Conservation (phyloP, 2,113 vertebrate genomes). For the Embiotoca jacksoni region DNA sequence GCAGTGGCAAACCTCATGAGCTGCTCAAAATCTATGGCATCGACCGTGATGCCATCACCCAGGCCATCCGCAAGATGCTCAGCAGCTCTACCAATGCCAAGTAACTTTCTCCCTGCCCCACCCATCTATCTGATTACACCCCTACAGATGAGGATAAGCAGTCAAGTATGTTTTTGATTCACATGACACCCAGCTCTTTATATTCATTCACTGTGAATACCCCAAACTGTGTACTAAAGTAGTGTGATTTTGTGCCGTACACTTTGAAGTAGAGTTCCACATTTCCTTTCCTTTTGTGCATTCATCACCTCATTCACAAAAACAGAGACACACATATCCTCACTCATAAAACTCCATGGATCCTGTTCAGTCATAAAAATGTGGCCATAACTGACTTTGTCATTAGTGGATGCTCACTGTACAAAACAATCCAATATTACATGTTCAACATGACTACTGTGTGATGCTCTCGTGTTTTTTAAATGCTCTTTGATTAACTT, state of each 20-base stretch:
- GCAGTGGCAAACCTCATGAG: constrained; percentile 91
- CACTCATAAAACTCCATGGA: constrained; percentile 15
- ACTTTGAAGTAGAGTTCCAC: constrained; percentile 69
- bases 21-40: constrained; percentile 94
- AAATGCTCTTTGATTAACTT: constrained; percentile 51
- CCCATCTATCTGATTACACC: constrained; percentile 41
- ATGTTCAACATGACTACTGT: constrained; percentile 43
- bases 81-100: constrained; percentile 89
- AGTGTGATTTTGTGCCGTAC: constrained; percentile 78
- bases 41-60: constrained; percentile 90
- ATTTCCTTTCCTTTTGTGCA: constrained; percentile 56
- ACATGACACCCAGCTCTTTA: constrained; percentile 57
- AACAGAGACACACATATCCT: constrained; percentile 35
- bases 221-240: constrained; percentile 66
- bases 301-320: constrained; percentile 46
- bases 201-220: constrained; percentile 73
- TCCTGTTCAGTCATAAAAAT: constrained; percentile 28
- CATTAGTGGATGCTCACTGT: constrained; percentile 33
- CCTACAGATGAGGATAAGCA: constrained; percentile 44
- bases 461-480: constrained; percentile 54
- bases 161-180: constrained; percentile 61
- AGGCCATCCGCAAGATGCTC: constrained; percentile 87
- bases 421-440: constrained; percentile 31
- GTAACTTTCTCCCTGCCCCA: constrained; percentile 71
- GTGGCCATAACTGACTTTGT: constrained; percentile 27